Evolutionary conservation across 1,140 invertebrate genomes (phyloP).

Genomic region (Drosophila fuyamai): DNA sequence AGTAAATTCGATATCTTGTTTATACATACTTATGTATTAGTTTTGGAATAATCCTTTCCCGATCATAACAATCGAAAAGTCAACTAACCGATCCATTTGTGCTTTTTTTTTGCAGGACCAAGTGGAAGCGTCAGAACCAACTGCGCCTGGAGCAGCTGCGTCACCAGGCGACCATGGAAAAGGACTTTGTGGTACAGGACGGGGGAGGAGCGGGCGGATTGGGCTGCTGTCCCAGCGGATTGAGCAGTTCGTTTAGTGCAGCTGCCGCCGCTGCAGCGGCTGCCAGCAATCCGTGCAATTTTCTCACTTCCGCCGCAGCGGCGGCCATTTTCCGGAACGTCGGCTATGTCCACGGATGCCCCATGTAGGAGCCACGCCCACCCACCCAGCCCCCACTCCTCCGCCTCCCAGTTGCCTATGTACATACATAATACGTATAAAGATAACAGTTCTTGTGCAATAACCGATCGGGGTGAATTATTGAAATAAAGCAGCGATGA

Average conservation of each 20-base stretch:
- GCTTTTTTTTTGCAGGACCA: slow-evolving; percentile 89
- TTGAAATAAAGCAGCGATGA: not conserved
- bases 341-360: slow-evolving; percentile 90
- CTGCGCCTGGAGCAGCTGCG: slow-evolving; percentile 93
- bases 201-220: slow-evolving; percentile 38
- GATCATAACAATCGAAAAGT: not conserved
- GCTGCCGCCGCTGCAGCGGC: slow-evolving; percentile 74
- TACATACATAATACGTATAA: slow-evolving; percentile 61
- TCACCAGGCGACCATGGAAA: slow-evolving; percentile 88
- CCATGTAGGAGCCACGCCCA: slow-evolving; percentile 85
- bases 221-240: slow-evolving; percentile 77
- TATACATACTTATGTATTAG: no score
- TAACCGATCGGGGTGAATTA: slow-evolving; percentile 12
- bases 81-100: not conserved
- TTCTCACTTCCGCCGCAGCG: slow-evolving; percentile 86
- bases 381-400: not conserved
- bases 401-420: slow-evolving; percentile 26
- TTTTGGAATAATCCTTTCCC: not conserved
- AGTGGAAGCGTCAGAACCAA: slow-evolving; percentile 97
- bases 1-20: no score
- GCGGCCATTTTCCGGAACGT: slow-evolving; percentile 91
- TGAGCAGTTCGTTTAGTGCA: slow-evolving; percentile 68
- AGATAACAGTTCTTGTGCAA: slow-evolving; percentile 51
- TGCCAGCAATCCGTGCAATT: slow-evolving; percentile 85
- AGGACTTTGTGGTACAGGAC: slow-evolving; percentile 78